A percentile compares a stretch with the other conserved stretches of the same genome.
Conservation (phyloP, 2,113 vertebrate species). For the Bungarus multicinctus region DNA sequence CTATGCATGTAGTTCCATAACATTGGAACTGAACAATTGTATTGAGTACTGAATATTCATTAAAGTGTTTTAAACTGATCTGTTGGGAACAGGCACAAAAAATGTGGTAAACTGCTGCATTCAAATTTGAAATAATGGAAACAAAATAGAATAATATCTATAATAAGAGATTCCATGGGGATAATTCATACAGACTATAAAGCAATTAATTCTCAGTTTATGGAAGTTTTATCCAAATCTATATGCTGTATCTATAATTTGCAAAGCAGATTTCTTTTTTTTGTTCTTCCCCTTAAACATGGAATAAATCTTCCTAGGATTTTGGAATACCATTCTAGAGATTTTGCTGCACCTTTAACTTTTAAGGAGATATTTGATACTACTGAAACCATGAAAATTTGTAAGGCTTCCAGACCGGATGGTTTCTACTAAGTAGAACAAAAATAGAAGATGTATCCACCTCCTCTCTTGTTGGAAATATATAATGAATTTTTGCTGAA, state of each 20-base stretch:
- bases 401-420: background rate
- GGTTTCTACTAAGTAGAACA: background rate
- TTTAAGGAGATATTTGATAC: background rate
- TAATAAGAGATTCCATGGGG: background rate
- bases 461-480: background rate
- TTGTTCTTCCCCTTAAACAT: background rate
- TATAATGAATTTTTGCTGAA: background rate
- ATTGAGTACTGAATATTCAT: background rate
- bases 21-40: background rate
- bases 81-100: background rate
- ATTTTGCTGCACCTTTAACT: background rate
- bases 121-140: background rate
- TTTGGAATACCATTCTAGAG: background rate
- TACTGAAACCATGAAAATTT: background rate
- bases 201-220: background rate
- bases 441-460: background rate
- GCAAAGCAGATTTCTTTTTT: background rate
- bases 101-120: background rate
- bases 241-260: background rate
- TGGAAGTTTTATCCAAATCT: background rate
- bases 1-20: background rate
- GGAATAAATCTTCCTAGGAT: background rate
- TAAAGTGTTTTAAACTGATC: background rate
- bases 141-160: background rate
- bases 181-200: background rate